These are phyloP conservation scores for Ceratosolen fusciceps DNA, from an alignment of 1,140 invertebrate species.

Conservation along the genomic window DNA sequence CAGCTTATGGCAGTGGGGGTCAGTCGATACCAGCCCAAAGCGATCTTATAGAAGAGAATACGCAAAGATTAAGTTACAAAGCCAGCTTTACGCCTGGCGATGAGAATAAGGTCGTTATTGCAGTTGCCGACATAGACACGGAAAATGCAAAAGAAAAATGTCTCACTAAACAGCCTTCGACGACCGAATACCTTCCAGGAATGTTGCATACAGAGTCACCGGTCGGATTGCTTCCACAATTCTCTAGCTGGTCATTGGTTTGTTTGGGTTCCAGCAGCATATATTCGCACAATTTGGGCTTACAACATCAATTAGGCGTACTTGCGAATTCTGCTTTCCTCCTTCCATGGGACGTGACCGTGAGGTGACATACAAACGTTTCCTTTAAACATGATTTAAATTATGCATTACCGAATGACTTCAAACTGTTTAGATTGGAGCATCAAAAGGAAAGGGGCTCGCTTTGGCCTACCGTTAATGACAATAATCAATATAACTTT, in stretches of 20 bases:
- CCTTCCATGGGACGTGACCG: conserved; percentile 94
- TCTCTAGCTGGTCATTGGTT: conserved; percentile 93
- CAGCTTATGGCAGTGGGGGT: conserved; percentile 64
- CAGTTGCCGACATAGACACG: conserved; percentile 65
- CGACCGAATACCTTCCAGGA: conserved; percentile 90
- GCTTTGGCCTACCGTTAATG: conserved; percentile 64
- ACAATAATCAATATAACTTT: conserved; percentile 60
- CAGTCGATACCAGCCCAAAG: conserved; percentile 61
- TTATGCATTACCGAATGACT: not conserved
- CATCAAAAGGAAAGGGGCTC: conserved; percentile 69
- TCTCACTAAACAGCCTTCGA: conserved; percentile 82
- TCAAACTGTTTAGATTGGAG: conserved; percentile 59
- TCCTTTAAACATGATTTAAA: not conserved
- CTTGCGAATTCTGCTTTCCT: conserved; percentile 91
- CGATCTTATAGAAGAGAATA: conserved; percentile 60
- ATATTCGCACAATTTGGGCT: conserved; percentile 91
- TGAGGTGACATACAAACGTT: conserved; percentile 74
- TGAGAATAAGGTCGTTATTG: conserved; percentile 70
- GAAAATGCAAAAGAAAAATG: conserved; percentile 73
- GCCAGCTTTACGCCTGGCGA: conserved; percentile 65
- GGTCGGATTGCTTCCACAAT: conserved; percentile 84
- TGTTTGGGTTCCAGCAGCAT: conserved; percentile 91
- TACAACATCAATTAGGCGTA: conserved; percentile 88
- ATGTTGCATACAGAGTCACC: conserved; percentile 90
- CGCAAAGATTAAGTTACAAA: conserved; percentile 61